Evolutionary conservation across 2,113 vertebrate genomes (phyloP), one percentile per base, ranked within the genome.

Genomic region (Tragulus kanchil): DNA sequence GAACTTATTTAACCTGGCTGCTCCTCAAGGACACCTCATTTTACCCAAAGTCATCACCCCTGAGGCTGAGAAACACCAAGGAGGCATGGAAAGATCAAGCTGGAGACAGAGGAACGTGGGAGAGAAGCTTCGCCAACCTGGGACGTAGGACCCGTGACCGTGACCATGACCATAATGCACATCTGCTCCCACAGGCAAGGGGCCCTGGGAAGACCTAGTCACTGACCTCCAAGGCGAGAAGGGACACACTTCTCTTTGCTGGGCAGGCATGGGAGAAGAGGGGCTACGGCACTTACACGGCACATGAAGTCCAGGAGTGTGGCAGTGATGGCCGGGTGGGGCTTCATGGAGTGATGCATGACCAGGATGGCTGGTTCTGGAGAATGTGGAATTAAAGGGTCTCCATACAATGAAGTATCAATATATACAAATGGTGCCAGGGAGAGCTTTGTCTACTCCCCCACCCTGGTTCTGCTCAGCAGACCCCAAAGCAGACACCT

Each of bases 281-380:
- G 11, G 5, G n/a, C 0, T 0, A 0, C 0, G 3, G 7, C 0
- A 62, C 99, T 99, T 98, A 99, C 99, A 97, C 99, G 98, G 98
- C 99, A 99, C 99, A 99, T 99, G 98, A 99, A 99, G 93, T 99
- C 99, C 98, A 99, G 99, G 93, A 99, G 99, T 0, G 99, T 99
- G 97, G 99, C 99, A 0, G 99, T 99, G 98, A 99, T 99, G 96
- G 99, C 99, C 6, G 99, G 99, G 97, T 99, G 99, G 17, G 99
- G 99, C 97, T 99, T 99, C 99, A 99, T 99, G 97, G 99, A 99
- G 98, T 99, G 99, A 88, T 99, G 99, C 99, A 99, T 99, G 96
- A 99, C 99, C 94, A 99, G 97, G 96, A 99, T 99, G 93, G 99
- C 99, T 0, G 99, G 99, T 12, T 99, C 99, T 99, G 98, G 52